phyloP scores from a whole-genome alignment of 2,113 vertebrate genomes.

The Platysteira castanea region DNA sequence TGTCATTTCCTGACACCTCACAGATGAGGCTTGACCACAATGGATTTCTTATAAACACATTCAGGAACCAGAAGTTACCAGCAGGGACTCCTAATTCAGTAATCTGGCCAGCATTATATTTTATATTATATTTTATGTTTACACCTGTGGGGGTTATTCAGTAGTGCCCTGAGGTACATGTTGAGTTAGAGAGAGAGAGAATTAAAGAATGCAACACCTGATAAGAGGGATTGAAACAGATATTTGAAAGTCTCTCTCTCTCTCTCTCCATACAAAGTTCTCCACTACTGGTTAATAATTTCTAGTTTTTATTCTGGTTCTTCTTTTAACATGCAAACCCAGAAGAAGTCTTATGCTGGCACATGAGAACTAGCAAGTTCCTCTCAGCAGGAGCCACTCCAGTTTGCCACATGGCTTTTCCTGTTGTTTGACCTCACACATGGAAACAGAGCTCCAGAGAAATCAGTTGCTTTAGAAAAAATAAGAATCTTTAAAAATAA shows the following conservation, averaged over 20 bases:
- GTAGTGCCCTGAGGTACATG: not conserved
- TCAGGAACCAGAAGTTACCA: not conserved
- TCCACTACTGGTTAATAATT: not conserved
- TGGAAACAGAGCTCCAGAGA: not conserved
- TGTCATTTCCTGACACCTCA: not conserved
- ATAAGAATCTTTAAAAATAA: no score
- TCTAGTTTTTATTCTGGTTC: not conserved
- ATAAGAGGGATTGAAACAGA: not conserved
- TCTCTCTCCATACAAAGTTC: not conserved
- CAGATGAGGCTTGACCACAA: not conserved
- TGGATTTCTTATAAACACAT: not conserved
- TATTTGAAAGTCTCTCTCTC: not conserved
- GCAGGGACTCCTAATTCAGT: not conserved
- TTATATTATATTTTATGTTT: fast-evolving
- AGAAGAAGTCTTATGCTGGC: not conserved
- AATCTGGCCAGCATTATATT: fast-evolving
- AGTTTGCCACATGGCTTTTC: not conserved
- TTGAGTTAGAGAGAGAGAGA: not conserved
- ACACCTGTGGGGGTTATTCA: not conserved
- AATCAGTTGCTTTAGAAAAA: not conserved
- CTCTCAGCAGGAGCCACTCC: not conserved
- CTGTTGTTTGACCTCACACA: not conserved
- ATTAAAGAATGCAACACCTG: not conserved
- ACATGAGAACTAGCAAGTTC: not conserved
- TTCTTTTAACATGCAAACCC: not conserved